phyloP scores from a whole-genome alignment of 2,888 invertebrate species.

The Platerodrilus igneus region DNA sequence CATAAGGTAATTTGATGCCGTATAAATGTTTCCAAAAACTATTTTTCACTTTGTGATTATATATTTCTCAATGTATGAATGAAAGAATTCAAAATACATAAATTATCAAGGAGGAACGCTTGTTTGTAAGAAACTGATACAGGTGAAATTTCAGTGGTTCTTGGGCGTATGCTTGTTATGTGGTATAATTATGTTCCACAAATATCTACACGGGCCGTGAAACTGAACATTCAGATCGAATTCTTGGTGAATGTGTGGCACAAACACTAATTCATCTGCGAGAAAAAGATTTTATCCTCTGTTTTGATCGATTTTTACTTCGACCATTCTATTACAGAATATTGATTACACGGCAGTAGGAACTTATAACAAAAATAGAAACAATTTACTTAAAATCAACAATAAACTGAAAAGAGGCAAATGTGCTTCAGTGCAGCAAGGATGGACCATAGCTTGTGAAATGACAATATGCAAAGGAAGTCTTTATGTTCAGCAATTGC shows the following conservation, averaged over 20 bases:
- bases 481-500: slow-evolving; percentile 34
- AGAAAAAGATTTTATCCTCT: too few relatives aligned
- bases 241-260: too few relatives aligned
- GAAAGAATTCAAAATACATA: slow-evolving; percentile 7
- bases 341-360: too few relatives aligned
- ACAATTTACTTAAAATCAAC: too few relatives aligned
- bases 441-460: too few relatives aligned
- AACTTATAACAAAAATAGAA: too few relatives aligned
- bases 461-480: slow-evolving; percentile 36
- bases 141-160: slow-evolving; percentile 13
- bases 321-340: too few relatives aligned
- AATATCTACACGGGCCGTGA: too few relatives aligned
- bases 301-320: too few relatives aligned
- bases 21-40: slow-evolving; percentile 1
- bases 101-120: neutral
- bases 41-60: slow-evolving; percentile 8
- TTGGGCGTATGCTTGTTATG: slow-evolving; percentile 17
- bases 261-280: too few relatives aligned
- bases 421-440: slow-evolving; percentile 7
- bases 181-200: slow-evolving; percentile 15
- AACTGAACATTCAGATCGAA: too few relatives aligned
- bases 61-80: slow-evolving; percentile 9
- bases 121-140: slow-evolving; percentile 10
- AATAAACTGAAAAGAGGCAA: too few relatives aligned
- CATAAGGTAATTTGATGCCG: slow-evolving; percentile 1